A percentile compares a stretch with the other conserved stretches of the same genome.
phyloP scores from a whole-genome alignment of 30 jellyfish, hydroid and myxozoan genomes.

The Aurelia aurita complex sp. Pacific region DNA sequence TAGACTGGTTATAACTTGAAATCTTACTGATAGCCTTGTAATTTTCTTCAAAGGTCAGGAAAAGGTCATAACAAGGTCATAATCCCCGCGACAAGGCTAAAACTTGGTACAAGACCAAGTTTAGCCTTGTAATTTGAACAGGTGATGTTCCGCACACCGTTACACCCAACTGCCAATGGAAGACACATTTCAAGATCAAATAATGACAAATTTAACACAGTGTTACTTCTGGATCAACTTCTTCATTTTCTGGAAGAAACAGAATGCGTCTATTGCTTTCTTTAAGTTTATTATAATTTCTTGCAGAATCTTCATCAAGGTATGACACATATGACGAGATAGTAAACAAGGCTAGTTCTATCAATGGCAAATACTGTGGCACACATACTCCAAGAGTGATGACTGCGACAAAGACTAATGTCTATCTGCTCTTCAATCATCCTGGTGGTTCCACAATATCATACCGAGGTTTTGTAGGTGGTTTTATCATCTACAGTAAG shows the following conservation, averaged over 20 bases:
- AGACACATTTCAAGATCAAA: too few species aligned
- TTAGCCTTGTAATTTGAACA: too few species aligned
- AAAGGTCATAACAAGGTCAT: too few species aligned
- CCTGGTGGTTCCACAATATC: neutral
- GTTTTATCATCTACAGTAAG: constrained; percentile 1
- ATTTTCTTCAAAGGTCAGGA: too few species aligned
- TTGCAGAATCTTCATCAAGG: neutral
- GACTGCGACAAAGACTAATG: neutral
- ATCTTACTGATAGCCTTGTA: too few species aligned
- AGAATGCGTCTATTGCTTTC: neutral
- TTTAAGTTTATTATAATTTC: neutral
- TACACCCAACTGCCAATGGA: too few species aligned
- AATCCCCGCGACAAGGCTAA: too few species aligned
- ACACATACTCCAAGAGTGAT: neutral
- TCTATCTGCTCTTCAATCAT: neutral
- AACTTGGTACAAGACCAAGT: too few species aligned
- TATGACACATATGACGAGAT: neutral
- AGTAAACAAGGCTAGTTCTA: neutral
- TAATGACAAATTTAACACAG: too few species aligned
- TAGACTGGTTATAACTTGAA: too few species aligned
- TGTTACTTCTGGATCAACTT: neutral
- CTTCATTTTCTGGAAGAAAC: neutral
- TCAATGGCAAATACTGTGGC: neutral
- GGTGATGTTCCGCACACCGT: too few species aligned
- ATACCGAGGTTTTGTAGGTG: neutral